A percentile compares a stretch with the other conserved stretches of the same genome.
Evolutionary conservation across 2,888 invertebrate genomes (phyloP).

Genomic region (Pollenia angustigena): DNA sequence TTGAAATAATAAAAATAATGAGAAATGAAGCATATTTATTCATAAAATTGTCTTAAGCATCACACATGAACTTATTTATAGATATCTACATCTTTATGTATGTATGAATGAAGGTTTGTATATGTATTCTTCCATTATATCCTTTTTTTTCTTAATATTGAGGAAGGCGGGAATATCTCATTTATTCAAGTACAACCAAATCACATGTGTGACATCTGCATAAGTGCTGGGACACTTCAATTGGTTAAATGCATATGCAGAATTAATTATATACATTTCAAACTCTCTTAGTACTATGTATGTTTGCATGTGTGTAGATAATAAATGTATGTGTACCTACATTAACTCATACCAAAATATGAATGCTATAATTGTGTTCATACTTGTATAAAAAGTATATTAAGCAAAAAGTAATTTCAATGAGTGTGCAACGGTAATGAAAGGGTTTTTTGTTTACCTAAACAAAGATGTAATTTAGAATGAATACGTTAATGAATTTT

Average conservation of each 20-base stretch:
- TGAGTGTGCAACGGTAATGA: constrained; percentile 38
- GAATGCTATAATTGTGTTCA: constrained; percentile 2
- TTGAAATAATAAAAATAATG: constrained; percentile 50
- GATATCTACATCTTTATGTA: background rate
- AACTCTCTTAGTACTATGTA: constrained; percentile 40
- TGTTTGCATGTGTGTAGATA: background rate
- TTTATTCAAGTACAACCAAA: constrained; percentile 77
- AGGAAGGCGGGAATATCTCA: constrained; percentile 72
- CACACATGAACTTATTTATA: background rate
- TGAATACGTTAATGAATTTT: constrained; percentile 31
- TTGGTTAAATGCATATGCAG: constrained; percentile 71
- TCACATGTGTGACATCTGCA: constrained; percentile 75
- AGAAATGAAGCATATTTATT: constrained; percentile 61
- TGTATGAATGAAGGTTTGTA: background rate
- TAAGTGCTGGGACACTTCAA: constrained; percentile 70
- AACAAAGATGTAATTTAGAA: constrained; percentile 50
- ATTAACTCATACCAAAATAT: constrained; percentile 4
- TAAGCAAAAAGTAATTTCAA: constrained; percentile 31
- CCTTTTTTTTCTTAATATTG: constrained; percentile 12
- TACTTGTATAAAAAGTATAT: background rate
- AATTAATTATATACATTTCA: constrained; percentile 71
- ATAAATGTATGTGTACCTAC: background rate
- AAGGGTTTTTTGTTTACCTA: constrained; percentile 48
- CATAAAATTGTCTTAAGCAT: constrained; percentile 13
- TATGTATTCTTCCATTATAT: background rate